Conservation (phyloP, 1,140 invertebrate species). For the Diachasmimorpha longicaudata region DNA sequence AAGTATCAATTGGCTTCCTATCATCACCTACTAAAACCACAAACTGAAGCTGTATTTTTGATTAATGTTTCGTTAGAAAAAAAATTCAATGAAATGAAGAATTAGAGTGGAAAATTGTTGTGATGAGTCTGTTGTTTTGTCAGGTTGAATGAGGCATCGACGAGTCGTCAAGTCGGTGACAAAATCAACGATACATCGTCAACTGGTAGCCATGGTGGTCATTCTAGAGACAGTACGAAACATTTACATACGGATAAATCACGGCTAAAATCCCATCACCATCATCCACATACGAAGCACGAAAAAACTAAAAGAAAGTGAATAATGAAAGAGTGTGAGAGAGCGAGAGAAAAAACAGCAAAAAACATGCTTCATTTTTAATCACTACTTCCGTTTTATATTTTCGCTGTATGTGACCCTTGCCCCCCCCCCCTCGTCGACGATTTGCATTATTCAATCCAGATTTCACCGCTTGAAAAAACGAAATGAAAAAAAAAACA, state of each 20-base stretch:
- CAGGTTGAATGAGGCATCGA: slow-evolving; percentile 58
- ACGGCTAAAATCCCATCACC: slow-evolving; percentile 52
- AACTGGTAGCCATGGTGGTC: slow-evolving; percentile 38
- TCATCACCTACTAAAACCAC: background rate
- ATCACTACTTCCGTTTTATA: background rate
- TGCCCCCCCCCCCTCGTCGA: background rate
- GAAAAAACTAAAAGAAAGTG: slow-evolving; percentile 60
- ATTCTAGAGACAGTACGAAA: slow-evolving; percentile 34
- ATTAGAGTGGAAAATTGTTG: background rate
- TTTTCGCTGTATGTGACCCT: background rate
- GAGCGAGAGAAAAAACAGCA: background rate
- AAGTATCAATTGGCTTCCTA: background rate
- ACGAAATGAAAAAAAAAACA: background rate
- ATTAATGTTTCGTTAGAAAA: background rate
- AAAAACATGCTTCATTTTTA: slow-evolving; percentile 1
- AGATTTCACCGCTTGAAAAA: background rate
- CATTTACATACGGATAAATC: slow-evolving; percentile 43
- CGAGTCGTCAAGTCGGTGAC: slow-evolving; percentile 54
- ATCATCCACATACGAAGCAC: slow-evolving; percentile 52
- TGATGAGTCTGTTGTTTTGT: slow-evolving; percentile 42
- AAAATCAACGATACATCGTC: slow-evolving; percentile 45
- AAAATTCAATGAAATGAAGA: too few relatives aligned
- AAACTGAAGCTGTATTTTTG: background rate
- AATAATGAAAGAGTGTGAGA: slow-evolving; percentile 12
- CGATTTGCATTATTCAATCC: background rate